Percentiles rank a stretch among this genome's conserved stretches.
Conservation (phyloP, 1,140 invertebrate species). For the Drosophila saltans region DNA sequence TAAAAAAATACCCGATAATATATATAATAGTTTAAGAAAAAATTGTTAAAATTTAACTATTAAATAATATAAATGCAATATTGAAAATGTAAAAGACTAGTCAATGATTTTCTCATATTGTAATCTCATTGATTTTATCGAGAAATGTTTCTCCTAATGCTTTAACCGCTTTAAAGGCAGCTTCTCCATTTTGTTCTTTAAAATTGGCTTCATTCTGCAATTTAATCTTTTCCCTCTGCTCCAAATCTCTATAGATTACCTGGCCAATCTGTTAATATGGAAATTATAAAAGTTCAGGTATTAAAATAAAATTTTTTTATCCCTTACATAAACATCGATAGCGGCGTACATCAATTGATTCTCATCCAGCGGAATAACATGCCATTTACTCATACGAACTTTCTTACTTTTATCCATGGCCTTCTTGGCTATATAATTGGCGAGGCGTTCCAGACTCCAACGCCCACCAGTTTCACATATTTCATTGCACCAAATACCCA, state of each 20-base stretch:
- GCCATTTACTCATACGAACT: constrained; percentile 87
- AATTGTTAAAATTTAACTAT: background rate
- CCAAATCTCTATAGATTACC: constrained; percentile 72
- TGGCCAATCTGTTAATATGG: constrained; percentile 69
- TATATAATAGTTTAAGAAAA: background rate
- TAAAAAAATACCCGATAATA: background rate
- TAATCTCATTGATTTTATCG: constrained; percentile 58
- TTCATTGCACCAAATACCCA: constrained; percentile 85
- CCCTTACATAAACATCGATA: constrained; percentile 87
- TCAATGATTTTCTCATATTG: constrained; percentile 22
- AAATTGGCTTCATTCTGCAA: constrained; percentile 64
- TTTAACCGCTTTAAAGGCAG: constrained; percentile 75
- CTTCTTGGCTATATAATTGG: constrained; percentile 84
- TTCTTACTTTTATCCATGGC: constrained; percentile 85
- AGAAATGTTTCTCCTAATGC: constrained; percentile 64
- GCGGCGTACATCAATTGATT: constrained; percentile 86
- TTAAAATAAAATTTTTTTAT: background rate
- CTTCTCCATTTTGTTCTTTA: constrained; percentile 73
- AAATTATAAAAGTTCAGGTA: background rate
- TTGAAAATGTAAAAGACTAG: background rate
- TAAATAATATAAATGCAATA: constrained; percentile 10
- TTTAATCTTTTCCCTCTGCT: constrained; percentile 64
- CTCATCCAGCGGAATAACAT: constrained; percentile 85
- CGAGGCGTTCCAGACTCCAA: constrained; percentile 87
- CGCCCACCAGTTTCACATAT: constrained; percentile 84